Evolutionary conservation across 2,888 invertebrate genomes (phyloP), one percentile per base, ranked within the genome.

Genomic region (Diaphora mendica): DNA sequence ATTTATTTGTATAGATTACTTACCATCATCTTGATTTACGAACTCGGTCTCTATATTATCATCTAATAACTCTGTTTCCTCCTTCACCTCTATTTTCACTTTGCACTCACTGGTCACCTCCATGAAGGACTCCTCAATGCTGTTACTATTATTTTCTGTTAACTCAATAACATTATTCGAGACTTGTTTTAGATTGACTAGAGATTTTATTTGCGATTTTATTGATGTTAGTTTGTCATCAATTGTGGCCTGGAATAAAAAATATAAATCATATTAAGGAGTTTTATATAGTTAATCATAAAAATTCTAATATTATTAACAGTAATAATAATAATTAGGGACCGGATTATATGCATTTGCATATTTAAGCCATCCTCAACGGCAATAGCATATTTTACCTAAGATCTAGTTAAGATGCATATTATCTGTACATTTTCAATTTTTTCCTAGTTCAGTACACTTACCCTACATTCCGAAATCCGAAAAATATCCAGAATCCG

Each of bases 41-140:
- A 89, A 86, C 39, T 90, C 91, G 5, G 77, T 87, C 33, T 90
- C 89, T 7, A 85, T 78, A 74, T 84, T 78, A 0, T 39, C 11
- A 39, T 88, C 85, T 1, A 78, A 66, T 0, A 79, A 70, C 8
- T 86, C 85, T 23, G 68, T 20, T 66, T 93, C 93, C 15, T 89
- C 87, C 66, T 93, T 91, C 66, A 89, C 76, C 75, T 94, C 94
- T 2, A 86, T 15, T 74, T 93, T 93, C 0, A 93, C 78, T 35
- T 82, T 77, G 3, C 84, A 62, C 66, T 83, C 74, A 11, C 72
- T 75, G 30, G 77, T 80, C 5, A 87, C 44, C 0, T 86, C 74
- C 2, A 74, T 73, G 55, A 76, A 80, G 7, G 81, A 70, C 66
- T 86, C 87, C 11, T 87, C 87, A 9, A 76, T 55, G n/a, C 69